Percentiles rank a stretch among this genome's conserved stretches.
Evolutionary conservation across 2,797 vertebrate species (phyloP).

Genomic region (Dipus sagitta): DNA sequence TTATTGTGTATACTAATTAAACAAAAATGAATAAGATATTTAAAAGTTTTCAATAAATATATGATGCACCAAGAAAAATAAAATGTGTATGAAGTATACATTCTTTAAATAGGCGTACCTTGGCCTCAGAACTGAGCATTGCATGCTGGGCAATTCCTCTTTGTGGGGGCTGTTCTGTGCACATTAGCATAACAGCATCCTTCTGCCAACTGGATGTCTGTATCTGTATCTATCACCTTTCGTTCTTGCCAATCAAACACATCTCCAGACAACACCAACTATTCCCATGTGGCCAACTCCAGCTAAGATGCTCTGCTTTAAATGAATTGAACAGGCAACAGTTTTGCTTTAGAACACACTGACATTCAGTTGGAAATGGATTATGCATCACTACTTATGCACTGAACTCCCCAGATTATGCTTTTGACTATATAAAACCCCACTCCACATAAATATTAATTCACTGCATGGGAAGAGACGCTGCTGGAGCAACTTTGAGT

Average conservation of each 20-base stretch:
- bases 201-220: neutral
- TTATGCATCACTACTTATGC: neutral
- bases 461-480: slow-evolving; percentile 10
- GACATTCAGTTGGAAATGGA: neutral
- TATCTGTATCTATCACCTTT: neutral
- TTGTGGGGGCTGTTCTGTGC: neutral
- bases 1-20: neutral
- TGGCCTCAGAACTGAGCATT: neutral
- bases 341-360: slow-evolving; percentile 33
- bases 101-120: slow-evolving; percentile 29
- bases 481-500: slow-evolving; percentile 31
- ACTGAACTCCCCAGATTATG: slow-evolving; percentile 30
- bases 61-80: neutral
- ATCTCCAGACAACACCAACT: neutral
- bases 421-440: slow-evolving; percentile 18
- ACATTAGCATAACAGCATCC: neutral
- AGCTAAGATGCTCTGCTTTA: neutral
- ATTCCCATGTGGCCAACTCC: neutral
- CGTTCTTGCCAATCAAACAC: neutral
- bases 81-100: neutral
- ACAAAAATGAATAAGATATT: neutral
- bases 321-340: neutral
- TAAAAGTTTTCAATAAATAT: neutral
- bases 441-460: slow-evolving; percentile 48
- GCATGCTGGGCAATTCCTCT: neutral